A percentile compares a stretch with the other conserved stretches of the same genome.
Evolutionary conservation across 2,888 invertebrate genomes (phyloP).

Genomic region (Scaptomyza flava): DNA sequence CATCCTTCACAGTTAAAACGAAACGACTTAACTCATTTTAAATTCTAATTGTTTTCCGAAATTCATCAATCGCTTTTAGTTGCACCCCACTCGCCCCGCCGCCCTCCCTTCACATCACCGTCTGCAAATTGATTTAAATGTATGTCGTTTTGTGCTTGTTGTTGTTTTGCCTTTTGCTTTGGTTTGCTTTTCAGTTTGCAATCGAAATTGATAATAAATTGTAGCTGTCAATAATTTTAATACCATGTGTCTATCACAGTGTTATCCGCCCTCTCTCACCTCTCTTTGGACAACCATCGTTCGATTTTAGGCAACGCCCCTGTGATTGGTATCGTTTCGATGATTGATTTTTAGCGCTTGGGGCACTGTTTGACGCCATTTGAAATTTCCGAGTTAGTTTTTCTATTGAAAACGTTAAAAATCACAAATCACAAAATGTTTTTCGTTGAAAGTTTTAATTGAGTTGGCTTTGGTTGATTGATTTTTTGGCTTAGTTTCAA

Average conservation of each 20-base stretch:
- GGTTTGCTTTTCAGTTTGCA: conserved; percentile 29
- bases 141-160: conserved; percentile 43
- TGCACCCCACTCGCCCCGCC: neutral
- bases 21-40: conserved; percentile 53
- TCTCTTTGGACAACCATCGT: neutral
- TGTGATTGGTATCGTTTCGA: conserved; percentile 34
- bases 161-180: conserved; percentile 9
- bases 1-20: neutral
- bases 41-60: conserved; percentile 76
- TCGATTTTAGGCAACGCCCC: conserved; percentile 22
- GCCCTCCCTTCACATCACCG: neutral
- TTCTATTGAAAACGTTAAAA: neutral
- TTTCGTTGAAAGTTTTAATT: neutral
- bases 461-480: neutral
- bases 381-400: neutral
- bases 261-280: conserved; percentile 12
- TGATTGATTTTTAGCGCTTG: conserved; percentile 56
- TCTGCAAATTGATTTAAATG: conserved; percentile 67
- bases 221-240: conserved; percentile 81
- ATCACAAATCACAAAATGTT: conserved; percentile 1
- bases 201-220: conserved; percentile 80
- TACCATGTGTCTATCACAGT: conserved; percentile 74
- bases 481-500: neutral
- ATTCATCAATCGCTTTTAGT: conserved; percentile 68
- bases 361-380: conserved; percentile 41